Base-by-base conservation (phyloP, 2,113 vertebrate genomes). In the Macrotis lagotis region DNA sequence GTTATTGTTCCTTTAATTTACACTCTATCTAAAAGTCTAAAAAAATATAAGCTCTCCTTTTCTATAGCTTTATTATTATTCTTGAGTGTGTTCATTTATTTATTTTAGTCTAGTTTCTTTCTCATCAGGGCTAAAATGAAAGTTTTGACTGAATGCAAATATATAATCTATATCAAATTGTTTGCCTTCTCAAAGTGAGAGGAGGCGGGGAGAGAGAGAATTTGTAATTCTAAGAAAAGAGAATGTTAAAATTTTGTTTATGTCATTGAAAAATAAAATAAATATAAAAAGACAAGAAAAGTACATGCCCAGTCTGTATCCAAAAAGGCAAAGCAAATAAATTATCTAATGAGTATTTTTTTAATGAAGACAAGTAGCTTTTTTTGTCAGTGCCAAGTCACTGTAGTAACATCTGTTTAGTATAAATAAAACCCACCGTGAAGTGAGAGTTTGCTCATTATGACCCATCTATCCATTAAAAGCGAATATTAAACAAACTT, bases 401-500 rank as follows among this genome's bases (percentile, higher is more conserved):
- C 53, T 51, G 14, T 24, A 74, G 22, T n/a, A 90, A 55, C 31
- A 92, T 91, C 89, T 93, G 9, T 90, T 51, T 0, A 2, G 28
- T 88, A 47, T 52, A 91, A 93, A 52, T 59, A 12, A 74, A 96
- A 51, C 14, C 0, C 1, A 91, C 49, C 24, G 47, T 53, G 51
- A 94, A 88, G 8, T 44, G 37, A 93, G 28, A 19, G 48, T 94
- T 96, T 95, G 37, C 44, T 96, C 51, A 50, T 89, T 59, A 88
- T 49, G 50, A 0, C 44, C 14, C 66, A 52, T 91, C 24, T 10
- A 11, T 16, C 47, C 48, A 52, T 92, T 92, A 88, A 25, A 31
- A 53, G n/a, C 50, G 44, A 94, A 74, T 51, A 88, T 50, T 92
- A 95, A 95, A 49, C 88, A 91, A 95, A 94, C 90, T 91, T 94